Evolutionary conservation across 2,888 invertebrate genomes (phyloP).

Genomic region (Vesta saturnalis): DNA sequence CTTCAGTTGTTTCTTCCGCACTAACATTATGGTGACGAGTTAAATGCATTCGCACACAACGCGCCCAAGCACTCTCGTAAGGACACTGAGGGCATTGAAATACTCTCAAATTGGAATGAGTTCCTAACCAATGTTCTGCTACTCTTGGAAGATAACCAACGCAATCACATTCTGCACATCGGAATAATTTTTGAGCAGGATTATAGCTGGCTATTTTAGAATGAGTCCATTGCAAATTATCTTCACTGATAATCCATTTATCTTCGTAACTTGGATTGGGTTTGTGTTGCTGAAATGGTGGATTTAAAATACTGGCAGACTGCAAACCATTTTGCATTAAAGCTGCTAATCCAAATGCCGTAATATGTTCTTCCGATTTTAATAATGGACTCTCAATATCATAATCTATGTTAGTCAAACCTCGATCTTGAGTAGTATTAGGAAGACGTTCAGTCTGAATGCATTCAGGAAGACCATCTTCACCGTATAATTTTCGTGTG

Average conservation of each 20-base stretch:
- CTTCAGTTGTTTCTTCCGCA: constrained; percentile 71
- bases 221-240: constrained; percentile 77
- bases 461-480: constrained; percentile 69
- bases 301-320: constrained; percentile 71
- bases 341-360: constrained; percentile 78
- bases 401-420: constrained; percentile 63
- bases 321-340: constrained; percentile 81
- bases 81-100: constrained; percentile 75
- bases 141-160: constrained; percentile 78
- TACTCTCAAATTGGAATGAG: constrained; percentile 74
- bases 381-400: constrained; percentile 63
- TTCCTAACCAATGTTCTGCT: constrained; percentile 82
- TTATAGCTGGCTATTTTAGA: constrained; percentile 85
- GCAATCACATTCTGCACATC: constrained; percentile 80
- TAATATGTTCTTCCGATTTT: constrained; percentile 77
- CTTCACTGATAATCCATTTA: constrained; percentile 76
- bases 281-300: constrained; percentile 66
- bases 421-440: constrained; percentile 55
- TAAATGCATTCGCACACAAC: constrained; percentile 78
- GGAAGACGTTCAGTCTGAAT: constrained; percentile 55
- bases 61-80: constrained; percentile 80
- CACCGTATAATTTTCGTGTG: constrained; percentile 89
- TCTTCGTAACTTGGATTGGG: constrained; percentile 55
- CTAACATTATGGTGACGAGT: constrained; percentile 76
- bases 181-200: constrained; percentile 77